Evolutionary conservation across 2,113 vertebrate species (phyloP).

Genomic region (Pogonocichla stellata): DNA sequence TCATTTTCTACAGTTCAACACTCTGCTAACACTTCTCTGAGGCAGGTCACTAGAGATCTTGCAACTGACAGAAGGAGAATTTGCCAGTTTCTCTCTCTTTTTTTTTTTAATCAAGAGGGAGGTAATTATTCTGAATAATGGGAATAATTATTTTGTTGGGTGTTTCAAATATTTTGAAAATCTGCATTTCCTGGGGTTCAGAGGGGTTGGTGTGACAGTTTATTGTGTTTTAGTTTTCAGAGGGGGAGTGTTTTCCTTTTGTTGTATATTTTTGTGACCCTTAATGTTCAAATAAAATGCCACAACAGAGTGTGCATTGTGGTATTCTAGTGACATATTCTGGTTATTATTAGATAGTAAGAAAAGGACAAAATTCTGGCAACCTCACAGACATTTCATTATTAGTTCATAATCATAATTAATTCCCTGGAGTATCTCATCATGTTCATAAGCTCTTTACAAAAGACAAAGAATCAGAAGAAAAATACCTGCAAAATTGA

Average conservation of each 20-base stretch:
- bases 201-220: fast-evolving
- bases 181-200: not conserved
- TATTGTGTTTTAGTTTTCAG: not conserved
- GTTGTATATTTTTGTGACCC: not conserved
- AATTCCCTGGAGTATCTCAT: not conserved
- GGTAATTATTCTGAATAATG: not conserved
- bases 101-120: not conserved
- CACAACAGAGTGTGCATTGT: not conserved
- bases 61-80: not conserved
- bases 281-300: not conserved
- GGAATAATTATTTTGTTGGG: not conserved
- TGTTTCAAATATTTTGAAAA: not conserved
- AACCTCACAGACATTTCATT: not conserved
- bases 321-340: not conserved
- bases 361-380: not conserved
- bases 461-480: not conserved
- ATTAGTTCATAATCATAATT: not conserved
- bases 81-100: not conserved
- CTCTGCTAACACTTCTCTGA: not conserved
- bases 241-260: not conserved
- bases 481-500: not conserved
- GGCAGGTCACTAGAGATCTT: not conserved
- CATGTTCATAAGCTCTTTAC: not conserved
- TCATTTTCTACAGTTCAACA: not conserved
- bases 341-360: not conserved